Base-by-base conservation (phyloP, 2,113 vertebrate species). In the Psittacula cyanocephala region DNA sequence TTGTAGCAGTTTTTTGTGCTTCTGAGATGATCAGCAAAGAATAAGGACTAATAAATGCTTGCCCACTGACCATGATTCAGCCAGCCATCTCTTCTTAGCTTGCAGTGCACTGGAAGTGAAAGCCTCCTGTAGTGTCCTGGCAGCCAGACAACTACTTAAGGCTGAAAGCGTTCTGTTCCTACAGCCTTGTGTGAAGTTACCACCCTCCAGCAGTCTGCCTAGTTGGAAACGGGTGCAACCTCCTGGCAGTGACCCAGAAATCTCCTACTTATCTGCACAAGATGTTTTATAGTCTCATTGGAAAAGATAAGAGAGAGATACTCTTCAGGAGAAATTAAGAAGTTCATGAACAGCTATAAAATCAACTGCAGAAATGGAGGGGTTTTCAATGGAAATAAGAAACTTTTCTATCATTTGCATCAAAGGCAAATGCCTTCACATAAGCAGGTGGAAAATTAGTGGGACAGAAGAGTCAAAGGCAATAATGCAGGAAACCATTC, bases 111-210 rank as follows among this genome's bases (percentile, higher is more conserved):
- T 64, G 79, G 50, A 77, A 33, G 46, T 88, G 59, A 93, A 83
- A 88, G 59, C n/a, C 60, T 75, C 89, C 93, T 28, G 57, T 41
- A 50, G 72, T 13, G 33, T 65, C 47, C 81, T 95, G 92, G 93
- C 87, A 92, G 89, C 18, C 78, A 77, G 53, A 65, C 46, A 62
- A 68, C 53, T 71, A 70, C 25, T 31, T 33, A 65, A 65, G 41
- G 37, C 74, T 89, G 63, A 62, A 55, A 67, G 52, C 59, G 57
- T 59, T 81, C 52, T 86, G 60, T 46, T 94, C 83, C 52, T 91
- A 76, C 63, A 96, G 81, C 70, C 84, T 79, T 76, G 81, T 76
- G 81, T 90, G 87, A 96, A 91, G 70, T 93, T 89, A 85, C 52
- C 67, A 89, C 74, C 43, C 62, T 83, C 65, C 35, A 77, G 76